Conservation (phyloP, 1,140 invertebrate species). For the Aradophagus sp. region DNA sequence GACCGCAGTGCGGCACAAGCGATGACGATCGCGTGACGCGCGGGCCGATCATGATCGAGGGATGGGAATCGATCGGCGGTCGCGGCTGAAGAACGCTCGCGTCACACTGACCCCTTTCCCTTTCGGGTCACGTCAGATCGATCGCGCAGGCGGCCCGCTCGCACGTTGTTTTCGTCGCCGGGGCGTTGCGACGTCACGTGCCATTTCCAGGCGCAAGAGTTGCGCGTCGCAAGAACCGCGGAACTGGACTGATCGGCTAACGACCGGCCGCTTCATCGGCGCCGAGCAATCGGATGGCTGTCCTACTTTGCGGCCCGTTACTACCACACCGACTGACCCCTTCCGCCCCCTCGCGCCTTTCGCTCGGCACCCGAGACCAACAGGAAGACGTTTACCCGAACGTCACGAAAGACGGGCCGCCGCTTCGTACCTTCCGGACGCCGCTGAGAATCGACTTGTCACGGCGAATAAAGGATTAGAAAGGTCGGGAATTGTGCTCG, state of each 20-base stretch:
- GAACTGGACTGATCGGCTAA: slow-evolving; percentile 30
- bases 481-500: too few relatives aligned
- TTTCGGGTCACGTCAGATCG: slow-evolving; percentile 22
- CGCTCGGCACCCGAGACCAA: slow-evolving; percentile 2
- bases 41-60: slow-evolving; percentile 62
- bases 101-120: slow-evolving; percentile 54
- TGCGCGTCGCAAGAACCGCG: slow-evolving; percentile 22
- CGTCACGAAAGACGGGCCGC: slow-evolving; percentile 9
- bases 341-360: not conserved
- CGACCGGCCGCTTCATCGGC: slow-evolving; percentile 60
- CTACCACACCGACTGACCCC: slow-evolving; percentile 16
- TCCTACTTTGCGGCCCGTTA: slow-evolving; percentile 62
- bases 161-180: slow-evolving; percentile 3
- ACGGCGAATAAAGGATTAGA: too few relatives aligned
- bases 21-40: slow-evolving; percentile 56
- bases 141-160: slow-evolving; percentile 12
- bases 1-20: slow-evolving; percentile 65
- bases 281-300: slow-evolving; percentile 70
- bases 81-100: slow-evolving; percentile 17
- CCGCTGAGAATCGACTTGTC: too few relatives aligned
- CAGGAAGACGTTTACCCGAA: slow-evolving; percentile 12
- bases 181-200: slow-evolving; percentile 20
- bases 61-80: slow-evolving; percentile 29
- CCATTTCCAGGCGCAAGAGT: slow-evolving; percentile 33
- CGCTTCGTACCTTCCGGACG: slow-evolving; percentile 56